phyloP scores from a whole-genome alignment of 2,797 vertebrate species.

The Spinus pinus region DNA sequence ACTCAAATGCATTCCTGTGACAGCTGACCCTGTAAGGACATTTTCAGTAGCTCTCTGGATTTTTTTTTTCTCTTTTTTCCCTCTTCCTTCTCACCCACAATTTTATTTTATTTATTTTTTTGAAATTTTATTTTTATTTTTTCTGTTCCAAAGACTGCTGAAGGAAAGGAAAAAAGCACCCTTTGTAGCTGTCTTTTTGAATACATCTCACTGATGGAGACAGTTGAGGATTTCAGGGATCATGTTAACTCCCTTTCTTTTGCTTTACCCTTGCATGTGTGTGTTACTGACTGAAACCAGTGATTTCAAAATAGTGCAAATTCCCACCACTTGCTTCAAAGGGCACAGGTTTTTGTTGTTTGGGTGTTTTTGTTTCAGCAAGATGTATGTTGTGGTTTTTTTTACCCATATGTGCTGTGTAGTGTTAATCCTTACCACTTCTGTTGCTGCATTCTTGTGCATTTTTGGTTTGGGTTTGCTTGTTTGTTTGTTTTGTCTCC shows the following conservation, averaged over 20 bases:
- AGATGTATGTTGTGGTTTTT: not conserved
- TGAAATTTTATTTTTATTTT: no score
- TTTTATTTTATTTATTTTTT: not conserved
- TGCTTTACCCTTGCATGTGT: not conserved
- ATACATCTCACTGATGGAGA: slow-evolving; percentile 33
- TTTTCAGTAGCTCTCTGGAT: slow-evolving; percentile 66
- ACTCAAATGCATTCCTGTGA: slow-evolving; percentile 75
- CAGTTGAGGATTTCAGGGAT: slow-evolving; percentile 26
- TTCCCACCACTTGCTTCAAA: slow-evolving; percentile 40
- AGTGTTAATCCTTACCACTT: not conserved
- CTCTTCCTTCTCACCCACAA: rapidly evolving
- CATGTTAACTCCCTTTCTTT: slow-evolving; percentile 21
- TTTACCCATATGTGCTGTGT: not conserved
- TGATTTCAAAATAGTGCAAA: slow-evolving; percentile 35
- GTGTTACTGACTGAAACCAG: not conserved
- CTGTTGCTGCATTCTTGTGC: not conserved
- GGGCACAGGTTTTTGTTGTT: not conserved
- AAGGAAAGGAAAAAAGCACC: not conserved
- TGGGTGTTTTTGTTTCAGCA: not conserved
- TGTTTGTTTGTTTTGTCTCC: rapidly evolving
- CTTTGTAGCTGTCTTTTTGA: slow-evolving; percentile 9
- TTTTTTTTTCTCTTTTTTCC: no score
- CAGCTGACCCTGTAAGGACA: slow-evolving; percentile 72
- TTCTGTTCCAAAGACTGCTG: slow-evolving; percentile 16
- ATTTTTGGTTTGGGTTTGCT: not conserved